Base-by-base conservation (phyloP, 1,140 invertebrate genomes). In the Cheumatopsyche charites region DNA sequence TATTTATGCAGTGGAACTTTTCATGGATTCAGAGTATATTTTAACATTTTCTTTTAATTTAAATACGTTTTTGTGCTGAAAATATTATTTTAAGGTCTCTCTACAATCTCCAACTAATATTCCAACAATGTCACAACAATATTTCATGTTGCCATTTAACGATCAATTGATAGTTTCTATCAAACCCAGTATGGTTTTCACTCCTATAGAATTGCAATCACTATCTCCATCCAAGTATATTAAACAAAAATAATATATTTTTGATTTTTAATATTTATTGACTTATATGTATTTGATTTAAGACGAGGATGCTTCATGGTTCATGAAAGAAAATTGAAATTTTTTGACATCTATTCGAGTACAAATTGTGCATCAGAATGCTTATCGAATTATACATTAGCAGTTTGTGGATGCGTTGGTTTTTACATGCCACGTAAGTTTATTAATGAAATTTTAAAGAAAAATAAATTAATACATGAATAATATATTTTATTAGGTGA, bases 111-210 rank as follows among this genome's bases (percentile, higher is more conserved):
- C 88, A 0, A 85, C 86, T 11, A 87, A 88, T 76, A 75, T 88
- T 19, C 87, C 87, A 6, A 80, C 84, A 29, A 80, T 88, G 13
- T 84, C 86, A 1, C 86, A 87, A 70, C 83, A 88, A 72, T 88
- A 86, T 77, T 85, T 88, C 62, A 81, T 86, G 62, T 82, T 85
- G n/a, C 87, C 87, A 1, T 79, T 87, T 62, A 83, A 84, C 12
- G 84, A 87, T 74, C 86, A 87, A 77, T 84, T 88, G 6, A 78
- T 88, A 0, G 84, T 88, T 6, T 84, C 85, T 0, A 84, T 89
- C 7, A 87, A 86, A 78, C 87, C 88, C 0, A 86, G 83, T 70
- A 87, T 88, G 85, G 88, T 89, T 79, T 87, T 86, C 7, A 88
- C 87, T 12, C 87, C 86, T 0, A 79, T 83, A 41, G 85, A 84